Evolutionary conservation across 1,140 invertebrate genomes (phyloP).

Genomic region (Zaprionus ghesquierei): DNA sequence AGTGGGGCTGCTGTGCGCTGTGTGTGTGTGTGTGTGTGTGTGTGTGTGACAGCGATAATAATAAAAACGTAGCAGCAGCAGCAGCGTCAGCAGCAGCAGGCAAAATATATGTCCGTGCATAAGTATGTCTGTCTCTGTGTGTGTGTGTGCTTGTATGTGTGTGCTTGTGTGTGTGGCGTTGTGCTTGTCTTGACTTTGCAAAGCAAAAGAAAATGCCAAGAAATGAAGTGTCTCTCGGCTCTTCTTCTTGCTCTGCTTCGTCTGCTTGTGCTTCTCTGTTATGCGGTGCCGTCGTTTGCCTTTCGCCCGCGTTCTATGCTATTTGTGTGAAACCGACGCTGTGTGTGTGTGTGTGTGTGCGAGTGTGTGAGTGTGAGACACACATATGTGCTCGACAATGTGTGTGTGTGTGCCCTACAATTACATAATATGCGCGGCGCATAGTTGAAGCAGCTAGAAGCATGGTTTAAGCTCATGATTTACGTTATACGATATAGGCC

Average conservation of each 20-base stretch:
- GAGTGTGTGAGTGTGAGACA: conserved; percentile 21
- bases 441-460: conserved; percentile 51
- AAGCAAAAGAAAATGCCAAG: conserved; percentile 72
- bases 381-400: background rate
- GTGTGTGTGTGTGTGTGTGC: conserved; percentile 13
- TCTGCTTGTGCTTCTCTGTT: background rate
- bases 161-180: conserved; percentile 43
- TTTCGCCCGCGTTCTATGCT: conserved; percentile 10
- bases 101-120: conserved; percentile 54
- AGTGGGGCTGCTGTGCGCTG: conserved; percentile 31
- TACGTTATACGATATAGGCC: background rate
- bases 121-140: conserved; percentile 46
- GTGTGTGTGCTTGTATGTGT: conserved; percentile 25
- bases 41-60: conserved; percentile 63
- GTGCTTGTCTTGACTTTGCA: conserved; percentile 11
- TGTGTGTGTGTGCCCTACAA: conserved; percentile 53
- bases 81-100: conserved; percentile 50
- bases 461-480: conserved; percentile 62
- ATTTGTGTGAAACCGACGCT: background rate
- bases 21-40: conserved; percentile 29
- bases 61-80: conserved; percentile 69
- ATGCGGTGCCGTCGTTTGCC: conserved; percentile 10
- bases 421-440: conserved; percentile 77
- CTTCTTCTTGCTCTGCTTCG: background rate
- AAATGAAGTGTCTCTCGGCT: conserved; percentile 68